Percentiles rank a stretch among this genome's conserved stretches.
These are phyloP conservation scores for Agrochola litura DNA, from an alignment of 2,888 invertebrate genomes.

Conservation along the genomic window DNA sequence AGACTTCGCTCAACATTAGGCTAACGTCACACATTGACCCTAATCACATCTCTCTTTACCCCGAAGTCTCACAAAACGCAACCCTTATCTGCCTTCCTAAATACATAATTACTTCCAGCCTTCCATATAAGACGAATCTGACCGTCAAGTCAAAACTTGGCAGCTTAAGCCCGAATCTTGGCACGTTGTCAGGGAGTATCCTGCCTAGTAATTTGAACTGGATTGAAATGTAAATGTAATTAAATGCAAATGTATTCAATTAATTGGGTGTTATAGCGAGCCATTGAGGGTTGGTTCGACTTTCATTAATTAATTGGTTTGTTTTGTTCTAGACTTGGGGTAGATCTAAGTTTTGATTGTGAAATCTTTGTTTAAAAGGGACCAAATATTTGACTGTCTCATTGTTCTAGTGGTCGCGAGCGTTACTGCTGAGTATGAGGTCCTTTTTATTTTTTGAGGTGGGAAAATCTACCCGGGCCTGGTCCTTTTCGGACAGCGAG, in stretches of 20 bases:
- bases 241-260: constrained; percentile 79
- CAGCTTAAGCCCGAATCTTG: constrained; percentile 47
- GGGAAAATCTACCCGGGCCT: no score
- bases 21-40: constrained; percentile 15
- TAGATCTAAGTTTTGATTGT: background rate
- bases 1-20: background rate
- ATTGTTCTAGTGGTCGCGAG: no score
- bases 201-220: constrained; percentile 69
- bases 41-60: constrained; percentile 43
- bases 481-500: no score
- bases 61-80: constrained; percentile 16
- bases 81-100: constrained; percentile 23
- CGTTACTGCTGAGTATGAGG: no score
- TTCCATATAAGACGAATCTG: constrained; percentile 33
- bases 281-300: constrained; percentile 60
- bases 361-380: background rate
- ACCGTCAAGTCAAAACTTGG: constrained; percentile 44
- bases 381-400: background rate
- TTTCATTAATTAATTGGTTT: constrained; percentile 59
- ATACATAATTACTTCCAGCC: constrained; percentile 43
- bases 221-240: constrained; percentile 78
- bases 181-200: constrained; percentile 48
- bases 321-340: constrained; percentile 23
- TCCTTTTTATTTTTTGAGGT: no score
- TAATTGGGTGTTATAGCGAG: constrained; percentile 69